phyloP scores from a whole-genome alignment of 1,140 invertebrate genomes.

The Glomeris maerens region DNA sequence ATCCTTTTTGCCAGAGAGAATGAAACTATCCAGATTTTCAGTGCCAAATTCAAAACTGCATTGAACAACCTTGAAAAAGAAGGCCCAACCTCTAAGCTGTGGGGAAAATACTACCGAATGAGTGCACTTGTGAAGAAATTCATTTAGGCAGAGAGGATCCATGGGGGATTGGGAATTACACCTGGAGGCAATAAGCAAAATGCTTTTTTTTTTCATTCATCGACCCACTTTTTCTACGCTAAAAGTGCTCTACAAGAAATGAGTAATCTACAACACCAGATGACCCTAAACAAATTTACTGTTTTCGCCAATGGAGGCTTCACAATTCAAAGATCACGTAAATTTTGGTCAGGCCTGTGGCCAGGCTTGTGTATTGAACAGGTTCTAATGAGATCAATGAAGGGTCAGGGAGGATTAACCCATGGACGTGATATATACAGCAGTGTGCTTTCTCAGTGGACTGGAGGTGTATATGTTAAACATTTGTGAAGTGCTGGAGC shows the following conservation, averaged over 20 bases:
- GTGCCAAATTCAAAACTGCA: too few relatives aligned
- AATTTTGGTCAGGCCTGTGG: conserved; percentile 24
- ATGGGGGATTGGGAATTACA: too few relatives aligned
- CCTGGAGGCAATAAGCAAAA: too few relatives aligned
- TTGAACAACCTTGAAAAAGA: too few relatives aligned
- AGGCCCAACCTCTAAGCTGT: too few relatives aligned
- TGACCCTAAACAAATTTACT: conserved; percentile 14
- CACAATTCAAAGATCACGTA: conserved; percentile 19
- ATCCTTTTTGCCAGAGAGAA: too few relatives aligned
- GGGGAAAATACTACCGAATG: too few relatives aligned
- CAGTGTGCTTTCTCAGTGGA: conserved; percentile 17
- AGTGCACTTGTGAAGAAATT: too few relatives aligned
- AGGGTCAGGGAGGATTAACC: conserved; percentile 22
- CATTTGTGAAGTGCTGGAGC: neutral
- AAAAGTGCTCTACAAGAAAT: conserved; percentile 18
- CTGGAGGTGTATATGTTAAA: neutral
- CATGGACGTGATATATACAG: conserved; percentile 21
- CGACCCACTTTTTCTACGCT: too few relatives aligned
- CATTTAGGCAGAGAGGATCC: too few relatives aligned
- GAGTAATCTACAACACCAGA: conserved; percentile 7
- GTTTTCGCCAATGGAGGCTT: conserved; percentile 15
- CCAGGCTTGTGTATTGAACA: conserved; percentile 26
- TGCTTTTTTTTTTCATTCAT: too few relatives aligned
- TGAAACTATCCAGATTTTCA: too few relatives aligned
- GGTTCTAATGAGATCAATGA: conserved; percentile 21